phyloP scores from a whole-genome alignment of 2,888 invertebrate species.

The Hirudinaria manillensis region DNA sequence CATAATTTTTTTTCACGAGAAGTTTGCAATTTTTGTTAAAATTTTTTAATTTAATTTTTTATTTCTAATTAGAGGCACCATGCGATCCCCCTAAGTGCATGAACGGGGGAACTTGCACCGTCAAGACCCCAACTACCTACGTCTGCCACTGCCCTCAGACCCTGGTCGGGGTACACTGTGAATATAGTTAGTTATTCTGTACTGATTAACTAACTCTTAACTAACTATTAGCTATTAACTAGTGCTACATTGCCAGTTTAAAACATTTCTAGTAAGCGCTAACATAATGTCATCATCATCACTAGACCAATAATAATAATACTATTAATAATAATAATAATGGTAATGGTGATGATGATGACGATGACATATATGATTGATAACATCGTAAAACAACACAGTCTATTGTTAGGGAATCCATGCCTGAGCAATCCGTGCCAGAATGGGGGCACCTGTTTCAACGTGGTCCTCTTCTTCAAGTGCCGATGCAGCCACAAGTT shows the following conservation, averaged over 20 bases:
- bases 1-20: background rate
- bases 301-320: no score
- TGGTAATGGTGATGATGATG: no score
- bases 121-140: background rate
- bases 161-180: background rate
- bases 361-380: no score
- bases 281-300: no score
- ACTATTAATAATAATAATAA: no score
- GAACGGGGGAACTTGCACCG: background rate
- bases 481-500: background rate
- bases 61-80: background rate
- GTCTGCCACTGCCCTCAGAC: background rate
- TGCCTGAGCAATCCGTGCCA: constrained; percentile 2
- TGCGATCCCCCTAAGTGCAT: constrained; percentile 4
- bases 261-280: no score
- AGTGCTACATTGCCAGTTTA: no score
- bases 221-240: background rate
- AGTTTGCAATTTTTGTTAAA: background rate
- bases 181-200: background rate
- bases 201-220: background rate
- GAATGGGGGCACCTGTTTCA: background rate
- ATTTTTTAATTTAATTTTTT: background rate
- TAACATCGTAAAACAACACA: no score
- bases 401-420: background rate
- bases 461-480: background rate